Percentiles rank a stretch among this genome's conserved stretches.
Conservation (phyloP, 1,140 invertebrate species). For the Brachionus rubens region DNA sequence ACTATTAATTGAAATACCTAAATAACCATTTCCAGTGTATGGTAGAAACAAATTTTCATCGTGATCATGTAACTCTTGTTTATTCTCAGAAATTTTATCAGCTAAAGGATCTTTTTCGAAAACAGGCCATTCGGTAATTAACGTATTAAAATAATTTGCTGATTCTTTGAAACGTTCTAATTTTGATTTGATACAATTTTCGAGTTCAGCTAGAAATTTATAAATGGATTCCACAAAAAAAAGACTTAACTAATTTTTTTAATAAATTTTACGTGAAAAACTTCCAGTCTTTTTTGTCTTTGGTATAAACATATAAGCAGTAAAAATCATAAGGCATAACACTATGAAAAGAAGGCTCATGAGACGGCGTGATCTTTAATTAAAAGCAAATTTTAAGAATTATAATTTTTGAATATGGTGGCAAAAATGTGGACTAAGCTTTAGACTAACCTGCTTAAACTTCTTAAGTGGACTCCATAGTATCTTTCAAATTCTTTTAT, state of each 20-base stretch:
- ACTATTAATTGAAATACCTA: constrained; percentile 68
- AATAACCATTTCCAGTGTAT: constrained; percentile 66
- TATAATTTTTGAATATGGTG: neutral
- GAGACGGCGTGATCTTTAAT: constrained; percentile 40
- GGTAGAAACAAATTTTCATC: constrained; percentile 29
- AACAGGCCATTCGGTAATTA: constrained; percentile 16
- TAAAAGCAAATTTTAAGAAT: neutral
- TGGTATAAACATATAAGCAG: neutral
- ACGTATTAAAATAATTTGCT: neutral
- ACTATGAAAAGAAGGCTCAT: neutral
- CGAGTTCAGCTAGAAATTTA: constrained; percentile 8
- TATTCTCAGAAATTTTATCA: neutral
- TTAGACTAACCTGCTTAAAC: constrained; percentile 40
- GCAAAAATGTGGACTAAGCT: constrained; percentile 3
- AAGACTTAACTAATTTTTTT: neutral
- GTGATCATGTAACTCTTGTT: constrained; percentile 1
- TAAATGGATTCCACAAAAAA: neutral
- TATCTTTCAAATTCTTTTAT: constrained; percentile 44
- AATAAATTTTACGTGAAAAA: neutral
- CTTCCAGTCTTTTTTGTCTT: neutral
- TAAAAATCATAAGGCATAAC: neutral
- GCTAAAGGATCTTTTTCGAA: neutral
- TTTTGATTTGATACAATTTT: constrained; percentile 22
- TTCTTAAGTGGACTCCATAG: constrained; percentile 46
- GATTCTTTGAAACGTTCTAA: constrained; percentile 17